phyloP scores from a whole-genome alignment of 2,888 invertebrate species.

The Rhabditophanes sp. region DNA sequence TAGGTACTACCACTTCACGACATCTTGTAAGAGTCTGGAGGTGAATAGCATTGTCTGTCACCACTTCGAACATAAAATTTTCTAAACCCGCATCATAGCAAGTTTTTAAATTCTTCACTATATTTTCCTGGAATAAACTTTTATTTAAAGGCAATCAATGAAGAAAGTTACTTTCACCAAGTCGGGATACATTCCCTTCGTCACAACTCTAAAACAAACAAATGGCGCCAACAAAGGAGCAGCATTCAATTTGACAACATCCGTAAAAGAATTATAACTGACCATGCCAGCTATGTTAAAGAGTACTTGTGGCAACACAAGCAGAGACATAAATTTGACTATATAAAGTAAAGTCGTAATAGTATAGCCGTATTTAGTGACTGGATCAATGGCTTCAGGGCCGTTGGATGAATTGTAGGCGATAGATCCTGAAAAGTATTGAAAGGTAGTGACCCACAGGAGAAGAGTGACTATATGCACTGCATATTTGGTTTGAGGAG shows the following conservation, averaged over 20 bases:
- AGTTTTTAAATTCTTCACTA: slow-evolving; percentile 33
- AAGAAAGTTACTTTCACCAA: slow-evolving; percentile 55
- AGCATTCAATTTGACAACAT: slow-evolving; percentile 57
- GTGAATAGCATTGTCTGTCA: slow-evolving; percentile 61
- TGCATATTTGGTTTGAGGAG: too few relatives aligned
- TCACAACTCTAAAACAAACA: slow-evolving; percentile 80
- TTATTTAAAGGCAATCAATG: background rate
- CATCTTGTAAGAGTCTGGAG: slow-evolving; percentile 55
- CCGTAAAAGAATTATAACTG: background rate
- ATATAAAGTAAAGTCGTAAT: slow-evolving; percentile 32
- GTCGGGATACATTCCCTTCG: slow-evolving; percentile 78
- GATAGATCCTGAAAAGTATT: too few relatives aligned
- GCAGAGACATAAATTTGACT: slow-evolving; percentile 35
- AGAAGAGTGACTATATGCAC: too few relatives aligned
- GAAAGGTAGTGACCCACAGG: too few relatives aligned
- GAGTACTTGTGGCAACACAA: slow-evolving; percentile 20
- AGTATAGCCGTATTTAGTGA: slow-evolving; percentile 40
- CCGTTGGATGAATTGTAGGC: too few relatives aligned
- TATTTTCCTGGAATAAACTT: slow-evolving; percentile 36
- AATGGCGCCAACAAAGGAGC: slow-evolving; percentile 80
- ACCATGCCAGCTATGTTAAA: slow-evolving; percentile 1
- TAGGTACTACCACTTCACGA: slow-evolving; percentile 65
- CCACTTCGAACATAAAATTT: slow-evolving; percentile 86
- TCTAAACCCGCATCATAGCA: slow-evolving; percentile 67
- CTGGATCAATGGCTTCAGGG: too few relatives aligned